phyloP scores from a whole-genome alignment of 2,113 vertebrate species.

The Pongo pygmaeus region DNA sequence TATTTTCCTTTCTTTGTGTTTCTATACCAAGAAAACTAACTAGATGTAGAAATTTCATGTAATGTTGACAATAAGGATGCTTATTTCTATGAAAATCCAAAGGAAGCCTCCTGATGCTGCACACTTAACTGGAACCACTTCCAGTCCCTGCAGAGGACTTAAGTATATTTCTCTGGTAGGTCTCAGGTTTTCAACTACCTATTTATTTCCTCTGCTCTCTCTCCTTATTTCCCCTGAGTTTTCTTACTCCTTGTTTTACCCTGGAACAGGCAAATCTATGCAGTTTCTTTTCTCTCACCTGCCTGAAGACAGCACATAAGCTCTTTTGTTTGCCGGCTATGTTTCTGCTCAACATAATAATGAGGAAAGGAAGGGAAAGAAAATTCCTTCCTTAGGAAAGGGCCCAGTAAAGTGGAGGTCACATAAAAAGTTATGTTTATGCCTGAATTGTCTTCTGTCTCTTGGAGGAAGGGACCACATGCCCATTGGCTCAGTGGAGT shows the following conservation, averaged over 20 bases:
- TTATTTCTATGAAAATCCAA: background rate
- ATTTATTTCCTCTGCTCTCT: background rate
- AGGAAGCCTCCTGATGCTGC: background rate
- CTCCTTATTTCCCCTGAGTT: background rate
- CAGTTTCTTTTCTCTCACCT: background rate
- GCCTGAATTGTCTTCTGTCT: background rate
- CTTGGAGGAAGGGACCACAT: background rate
- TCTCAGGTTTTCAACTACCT: background rate
- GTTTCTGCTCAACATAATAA: background rate
- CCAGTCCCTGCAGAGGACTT: background rate
- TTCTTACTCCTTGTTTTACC: background rate
- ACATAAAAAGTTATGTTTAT: background rate
- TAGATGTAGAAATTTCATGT: background rate
- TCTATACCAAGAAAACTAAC: background rate
- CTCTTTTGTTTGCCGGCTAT: background rate
- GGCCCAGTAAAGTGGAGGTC: background rate
- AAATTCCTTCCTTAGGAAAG: background rate
- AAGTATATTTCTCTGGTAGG: background rate
- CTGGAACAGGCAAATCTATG: background rate
- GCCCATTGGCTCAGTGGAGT: slow-evolving; percentile 24
- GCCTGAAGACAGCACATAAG: background rate
- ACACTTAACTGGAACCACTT: background rate
- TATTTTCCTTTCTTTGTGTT: background rate
- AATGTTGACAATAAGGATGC: background rate
- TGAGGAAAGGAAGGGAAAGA: background rate